These are phyloP conservation scores for Sitophilus oryzae DNA, from an alignment of 1,140 invertebrate genomes.

Conservation along the genomic window DNA sequence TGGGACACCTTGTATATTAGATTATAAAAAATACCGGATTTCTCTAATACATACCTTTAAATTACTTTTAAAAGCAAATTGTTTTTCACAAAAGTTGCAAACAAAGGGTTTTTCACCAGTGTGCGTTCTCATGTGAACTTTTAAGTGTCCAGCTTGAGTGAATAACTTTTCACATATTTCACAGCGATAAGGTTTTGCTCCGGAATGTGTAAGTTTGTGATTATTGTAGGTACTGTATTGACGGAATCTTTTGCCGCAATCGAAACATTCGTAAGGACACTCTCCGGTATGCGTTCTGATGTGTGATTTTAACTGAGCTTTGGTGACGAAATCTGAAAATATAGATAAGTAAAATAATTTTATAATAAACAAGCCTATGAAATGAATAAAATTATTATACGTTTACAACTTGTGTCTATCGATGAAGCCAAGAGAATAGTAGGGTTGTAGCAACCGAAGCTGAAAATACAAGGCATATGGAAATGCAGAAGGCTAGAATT, in stretches of 20 bases:
- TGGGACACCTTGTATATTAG: too few species aligned
- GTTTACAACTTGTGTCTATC: too few species aligned
- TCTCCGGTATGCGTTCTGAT: constrained; percentile 47
- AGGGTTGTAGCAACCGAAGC: too few species aligned
- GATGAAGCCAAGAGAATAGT: too few species aligned
- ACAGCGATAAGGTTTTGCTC: constrained; percentile 31
- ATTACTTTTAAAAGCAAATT: constrained; percentile 46
- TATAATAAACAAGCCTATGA: constrained; percentile 5
- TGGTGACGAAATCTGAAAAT: constrained; percentile 20
- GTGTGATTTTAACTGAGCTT: constrained; percentile 23
- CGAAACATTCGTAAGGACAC: constrained; percentile 53
- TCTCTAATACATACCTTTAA: constrained; percentile 36
- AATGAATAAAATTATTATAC: not conserved
- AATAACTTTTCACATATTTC: constrained; percentile 33
- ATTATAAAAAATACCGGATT: too few species aligned
- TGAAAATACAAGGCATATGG: too few species aligned
- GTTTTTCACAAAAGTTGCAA: constrained; percentile 32
- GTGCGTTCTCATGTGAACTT: constrained; percentile 34
- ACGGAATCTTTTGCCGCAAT: constrained; percentile 27
- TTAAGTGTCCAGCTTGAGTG: constrained; percentile 30
- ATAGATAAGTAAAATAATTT: constrained; percentile 1
- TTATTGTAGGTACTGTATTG: constrained; percentile 26
- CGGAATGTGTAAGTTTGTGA: constrained; percentile 28
- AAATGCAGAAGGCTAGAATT: too few species aligned
- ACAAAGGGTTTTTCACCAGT: constrained; percentile 36